Evolutionary conservation across 2,888 invertebrate genomes (phyloP), one percentile per base, ranked within the genome.

Genomic region (Catocala sponsa): DNA sequence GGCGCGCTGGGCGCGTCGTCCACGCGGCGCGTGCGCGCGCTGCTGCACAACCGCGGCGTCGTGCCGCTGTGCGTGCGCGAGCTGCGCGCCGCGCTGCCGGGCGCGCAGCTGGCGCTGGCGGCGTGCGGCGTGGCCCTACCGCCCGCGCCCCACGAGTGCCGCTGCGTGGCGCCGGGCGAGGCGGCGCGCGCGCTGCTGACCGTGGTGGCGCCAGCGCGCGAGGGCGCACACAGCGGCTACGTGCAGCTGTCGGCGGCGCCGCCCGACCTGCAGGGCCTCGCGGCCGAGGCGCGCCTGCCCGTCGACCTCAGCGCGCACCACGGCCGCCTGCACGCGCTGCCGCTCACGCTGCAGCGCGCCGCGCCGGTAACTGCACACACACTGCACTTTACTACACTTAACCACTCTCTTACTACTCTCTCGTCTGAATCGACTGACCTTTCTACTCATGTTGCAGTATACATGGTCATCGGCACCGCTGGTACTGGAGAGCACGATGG

Each of bases 401-500:
- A n/a, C n/a, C n/a, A n/a, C n/a, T n/a, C n/a, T n/a, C n/a, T n/a
- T n/a, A n/a, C n/a, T n/a, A n/a, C n/a, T n/a, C n/a, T n/a, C n/a
- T n/a, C n/a, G n/a, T n/a, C n/a, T n/a, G n/a, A n/a, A n/a, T n/a
- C n/a, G n/a, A n/a, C 9, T 6, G 6, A 7, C 6, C 1, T 38
- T 6, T 7, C 49, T 6, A 2, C 11, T 53, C 6, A n/a, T 43
- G 43, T 55, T 32, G 52, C 84, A 88, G 88, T 89, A 85, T 82
- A 84, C 83, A 70, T 68, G 78, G 73, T 70, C 94, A 54, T 81
- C 97, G 70, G 97, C 97, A 79, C 96, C 97, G 76, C 93, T 99
- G 65, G 96, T 96, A 83, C 95, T 98, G 68, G 96, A 97, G 82
- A 98, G 97, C 79, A 96, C 97, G 5, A 98, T 98, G 93, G 93